phyloP scores from a whole-genome alignment of 2,797 vertebrate species.

The Melopsittacus undulatus region DNA sequence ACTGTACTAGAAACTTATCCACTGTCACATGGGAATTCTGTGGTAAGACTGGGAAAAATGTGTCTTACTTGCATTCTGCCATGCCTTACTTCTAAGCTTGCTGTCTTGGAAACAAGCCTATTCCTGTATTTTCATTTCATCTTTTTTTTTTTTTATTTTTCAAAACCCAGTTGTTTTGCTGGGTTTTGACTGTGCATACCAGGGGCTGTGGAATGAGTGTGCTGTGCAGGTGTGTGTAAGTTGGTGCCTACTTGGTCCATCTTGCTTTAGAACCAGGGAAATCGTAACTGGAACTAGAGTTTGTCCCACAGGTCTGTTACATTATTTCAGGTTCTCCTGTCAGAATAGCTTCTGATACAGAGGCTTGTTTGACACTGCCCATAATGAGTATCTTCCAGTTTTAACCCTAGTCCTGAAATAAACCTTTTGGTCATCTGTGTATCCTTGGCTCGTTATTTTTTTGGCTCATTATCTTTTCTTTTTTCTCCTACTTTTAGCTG shows the following conservation, averaged over 20 bases:
- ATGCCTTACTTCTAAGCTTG: neutral
- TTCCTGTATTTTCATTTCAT: neutral
- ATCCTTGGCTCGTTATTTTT: neutral
- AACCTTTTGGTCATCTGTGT: neutral
- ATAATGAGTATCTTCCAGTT: neutral
- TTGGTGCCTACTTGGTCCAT: accelerated
- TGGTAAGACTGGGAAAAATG: neutral
- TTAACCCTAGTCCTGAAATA: neutral
- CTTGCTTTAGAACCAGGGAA: neutral
- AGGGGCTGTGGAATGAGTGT: neutral
- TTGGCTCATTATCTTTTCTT: neutral
- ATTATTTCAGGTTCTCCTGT: neutral
- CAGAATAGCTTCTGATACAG: neutral
- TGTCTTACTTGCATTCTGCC: neutral
- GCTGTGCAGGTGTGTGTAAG: neutral
- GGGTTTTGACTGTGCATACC: neutral
- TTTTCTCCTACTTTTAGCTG: neutral
- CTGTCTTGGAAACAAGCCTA: neutral
- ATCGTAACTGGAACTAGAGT: neutral
- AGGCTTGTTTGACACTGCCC: neutral
- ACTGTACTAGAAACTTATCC: neutral
- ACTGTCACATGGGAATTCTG: neutral
- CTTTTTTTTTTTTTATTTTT: neutral
- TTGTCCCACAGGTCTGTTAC: neutral
- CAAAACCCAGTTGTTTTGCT: neutral